phyloP scores from a whole-genome alignment of 2,888 invertebrate species.

The Trissonchulus sp. region DNA sequence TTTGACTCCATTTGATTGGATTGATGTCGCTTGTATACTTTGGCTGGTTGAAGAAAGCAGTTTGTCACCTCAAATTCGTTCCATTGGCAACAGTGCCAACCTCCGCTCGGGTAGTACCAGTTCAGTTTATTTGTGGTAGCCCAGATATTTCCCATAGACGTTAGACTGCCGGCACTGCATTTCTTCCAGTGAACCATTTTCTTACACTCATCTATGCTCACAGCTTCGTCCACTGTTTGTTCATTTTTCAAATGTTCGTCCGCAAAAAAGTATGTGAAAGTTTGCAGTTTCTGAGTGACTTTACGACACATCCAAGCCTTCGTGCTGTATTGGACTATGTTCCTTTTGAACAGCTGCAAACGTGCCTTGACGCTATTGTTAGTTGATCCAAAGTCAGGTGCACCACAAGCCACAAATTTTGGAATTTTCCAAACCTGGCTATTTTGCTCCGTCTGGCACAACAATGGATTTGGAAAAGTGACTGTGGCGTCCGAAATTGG shows the following conservation, averaged over 20 bases:
- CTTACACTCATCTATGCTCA: not conserved
- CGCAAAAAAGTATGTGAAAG: too few relatives aligned
- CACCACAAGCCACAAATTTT: not conserved
- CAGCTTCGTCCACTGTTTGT: not conserved
- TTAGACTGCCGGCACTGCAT: not conserved
- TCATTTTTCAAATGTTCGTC: not conserved
- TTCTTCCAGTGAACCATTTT: not conserved
- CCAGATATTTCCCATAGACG: not conserved
- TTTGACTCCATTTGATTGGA: not conserved
- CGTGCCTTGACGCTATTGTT: conserved; percentile 4
- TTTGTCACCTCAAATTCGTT: not conserved
- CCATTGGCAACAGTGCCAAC: not conserved
- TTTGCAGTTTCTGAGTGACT: conserved; percentile 1
- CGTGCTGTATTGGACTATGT: not conserved
- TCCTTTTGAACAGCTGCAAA: not conserved
- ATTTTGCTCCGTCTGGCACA: not conserved
- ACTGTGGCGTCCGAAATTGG: too few relatives aligned
- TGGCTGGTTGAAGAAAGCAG: too few relatives aligned
- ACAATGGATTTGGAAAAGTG: conserved; percentile 13
- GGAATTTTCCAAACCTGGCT: not conserved
- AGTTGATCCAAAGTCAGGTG: not conserved
- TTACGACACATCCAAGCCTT: not conserved
- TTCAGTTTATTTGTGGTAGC: conserved; percentile 13
- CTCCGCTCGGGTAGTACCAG: conserved; percentile 6
- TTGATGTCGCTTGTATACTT: conserved; percentile 1